Evolutionary conservation across 2,888 invertebrate species (phyloP), one percentile per base, ranked within the genome.

Genomic region (Listrodromus nycthemerus): DNA sequence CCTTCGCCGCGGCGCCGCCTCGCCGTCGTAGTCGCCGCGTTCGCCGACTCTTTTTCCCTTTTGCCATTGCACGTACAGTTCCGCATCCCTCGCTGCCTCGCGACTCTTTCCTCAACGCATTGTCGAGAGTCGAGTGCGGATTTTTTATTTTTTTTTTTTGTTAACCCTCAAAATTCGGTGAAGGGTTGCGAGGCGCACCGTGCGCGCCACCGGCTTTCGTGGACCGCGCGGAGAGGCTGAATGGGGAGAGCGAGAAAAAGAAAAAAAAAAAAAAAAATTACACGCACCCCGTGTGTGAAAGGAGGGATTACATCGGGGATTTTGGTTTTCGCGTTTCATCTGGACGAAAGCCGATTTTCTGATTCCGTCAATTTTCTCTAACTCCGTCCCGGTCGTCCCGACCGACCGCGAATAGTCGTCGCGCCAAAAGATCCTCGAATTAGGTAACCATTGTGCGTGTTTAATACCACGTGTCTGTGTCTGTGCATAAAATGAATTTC

Each of bases 271-370:
- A 69, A 69, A 89, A 89, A 90, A 90, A 89, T 89, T 83, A 86
- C 89, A 86, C 89, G 90, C 90, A 73, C 89, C 73, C 63, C 30
- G 63, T 65, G 80, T 75, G 78, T 91, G 91, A 92, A 93, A 92
- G 89, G 89, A 91, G 88, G 92, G 93, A 93, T 93, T 93, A 93
- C 93, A 93, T 88, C 85, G 88, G 91, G 93, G 93, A 93, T 93
- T 93, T 93, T 92, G 93, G 93, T 93, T 93, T 92, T 91, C 90
- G 89, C 91, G 90, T 91, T 91, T 91, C 91, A 90, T 90, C 87
- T 88, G 90, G 89, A 88, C 90, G 86, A 93, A 93, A 93, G 92
- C 93, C 92, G 93, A 93, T 93, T 93, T 93, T 91, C 91, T 91
- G 92, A 93, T 93, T 93, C 92, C 88, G 87, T 65, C 66, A 71